A percentile compares a stretch with the other conserved stretches of the same genome.
These are phyloP conservation scores for Centropristis striata DNA, from an alignment of 2,113 vertebrate genomes.

Conservation along the genomic window DNA sequence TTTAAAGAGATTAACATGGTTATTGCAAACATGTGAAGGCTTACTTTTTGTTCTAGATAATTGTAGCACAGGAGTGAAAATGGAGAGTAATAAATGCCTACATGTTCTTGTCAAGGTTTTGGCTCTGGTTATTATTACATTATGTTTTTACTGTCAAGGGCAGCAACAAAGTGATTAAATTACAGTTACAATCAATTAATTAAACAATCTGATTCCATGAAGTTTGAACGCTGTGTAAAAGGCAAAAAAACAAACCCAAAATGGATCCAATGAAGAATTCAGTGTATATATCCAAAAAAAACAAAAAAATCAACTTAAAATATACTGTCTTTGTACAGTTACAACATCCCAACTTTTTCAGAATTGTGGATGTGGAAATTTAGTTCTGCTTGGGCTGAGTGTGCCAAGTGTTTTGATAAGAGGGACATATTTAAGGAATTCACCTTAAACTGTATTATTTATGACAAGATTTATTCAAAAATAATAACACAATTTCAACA, in stretches of 20 bases:
- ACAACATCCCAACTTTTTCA: too few relatives aligned
- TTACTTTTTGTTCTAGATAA: constrained; percentile 28
- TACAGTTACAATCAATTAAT: constrained; percentile 6
- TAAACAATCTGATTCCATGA: too few relatives aligned
- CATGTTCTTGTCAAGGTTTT: constrained; percentile 26
- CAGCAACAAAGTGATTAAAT: constrained; percentile 12
- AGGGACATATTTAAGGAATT: not conserved
- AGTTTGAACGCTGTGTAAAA: too few relatives aligned
- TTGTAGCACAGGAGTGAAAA: constrained; percentile 49
- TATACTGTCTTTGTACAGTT: too few relatives aligned
- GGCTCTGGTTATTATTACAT: constrained; percentile 20
- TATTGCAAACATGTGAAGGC: constrained; percentile 4
- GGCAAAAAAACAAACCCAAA: too few relatives aligned
- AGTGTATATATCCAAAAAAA: too few relatives aligned
- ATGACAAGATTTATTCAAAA: constrained; percentile 78
- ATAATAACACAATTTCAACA: constrained; percentile 50
- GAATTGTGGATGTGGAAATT: not conserved
- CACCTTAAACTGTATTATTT: constrained; percentile 4
- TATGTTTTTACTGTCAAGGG: not conserved
- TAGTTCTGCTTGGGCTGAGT: not conserved
- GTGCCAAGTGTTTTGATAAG: not conserved
- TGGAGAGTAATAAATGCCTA: constrained; percentile 49
- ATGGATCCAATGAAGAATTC: too few relatives aligned
- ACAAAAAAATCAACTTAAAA: too few relatives aligned
- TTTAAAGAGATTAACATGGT: constrained; percentile 10